These are phyloP conservation scores for Eilema caniola DNA, from an alignment of 2,888 invertebrate species.

Conservation along the genomic window DNA sequence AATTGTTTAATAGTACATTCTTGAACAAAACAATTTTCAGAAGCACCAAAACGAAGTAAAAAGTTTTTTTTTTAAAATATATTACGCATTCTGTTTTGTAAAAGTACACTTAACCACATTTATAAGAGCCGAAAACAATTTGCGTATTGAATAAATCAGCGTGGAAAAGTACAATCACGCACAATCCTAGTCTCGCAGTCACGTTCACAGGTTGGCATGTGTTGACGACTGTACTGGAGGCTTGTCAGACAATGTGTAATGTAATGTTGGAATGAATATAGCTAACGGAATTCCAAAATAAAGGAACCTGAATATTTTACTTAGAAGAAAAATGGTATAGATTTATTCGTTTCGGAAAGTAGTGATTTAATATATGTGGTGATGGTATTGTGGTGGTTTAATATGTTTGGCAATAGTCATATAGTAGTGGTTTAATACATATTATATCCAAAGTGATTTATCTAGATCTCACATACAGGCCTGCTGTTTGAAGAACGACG, in stretches of 20 bases:
- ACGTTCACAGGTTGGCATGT: conserved; percentile 4
- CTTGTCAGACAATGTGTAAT: conserved; percentile 10
- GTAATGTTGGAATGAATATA: not conserved
- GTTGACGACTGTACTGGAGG: conserved; percentile 4
- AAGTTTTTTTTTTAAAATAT: not conserved
- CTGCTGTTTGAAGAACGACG: no score
- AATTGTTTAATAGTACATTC: no score
- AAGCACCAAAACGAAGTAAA: not conserved
- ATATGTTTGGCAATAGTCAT: no score
- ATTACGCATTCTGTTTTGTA: not conserved
- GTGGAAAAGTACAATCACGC: conserved; percentile 10
- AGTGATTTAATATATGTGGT: no score
- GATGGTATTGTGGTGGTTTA: no score
- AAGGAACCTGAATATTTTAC: not conserved
- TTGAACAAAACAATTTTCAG: no score
- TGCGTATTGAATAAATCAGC: conserved; percentile 7
- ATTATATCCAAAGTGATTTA: no score
- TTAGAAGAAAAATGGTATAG: not conserved
- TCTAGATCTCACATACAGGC: no score
- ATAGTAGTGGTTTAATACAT: no score
- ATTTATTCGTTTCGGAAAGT: no score
- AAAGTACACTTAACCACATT: not conserved
- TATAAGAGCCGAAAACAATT: conserved; percentile 6
- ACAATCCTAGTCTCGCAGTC: not conserved
- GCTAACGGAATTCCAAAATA: not conserved